Percentiles rank a stretch among this genome's conserved stretches.
phyloP scores from a whole-genome alignment of 2,888 invertebrate genomes.

The Acanthacorydalis orientalis region DNA sequence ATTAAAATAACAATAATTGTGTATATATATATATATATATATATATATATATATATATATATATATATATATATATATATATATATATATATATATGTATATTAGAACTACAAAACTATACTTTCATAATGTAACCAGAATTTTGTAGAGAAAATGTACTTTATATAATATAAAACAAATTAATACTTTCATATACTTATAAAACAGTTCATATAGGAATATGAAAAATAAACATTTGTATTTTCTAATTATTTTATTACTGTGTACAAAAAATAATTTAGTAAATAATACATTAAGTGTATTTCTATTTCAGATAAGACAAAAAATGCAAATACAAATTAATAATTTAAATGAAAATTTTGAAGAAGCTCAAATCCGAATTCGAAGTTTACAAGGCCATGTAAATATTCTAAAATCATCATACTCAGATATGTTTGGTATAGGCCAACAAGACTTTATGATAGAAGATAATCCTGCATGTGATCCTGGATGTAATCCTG shows the following conservation, averaged over 20 bases:
- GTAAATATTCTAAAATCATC: conserved; percentile 39
- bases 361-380: conserved; percentile 45
- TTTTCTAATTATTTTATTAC: not conserved
- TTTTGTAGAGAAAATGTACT: too few species aligned
- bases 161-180: too few species aligned
- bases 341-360: conserved; percentile 48
- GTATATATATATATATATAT: too few species aligned
- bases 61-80: too few species aligned
- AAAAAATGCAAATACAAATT: conserved; percentile 51
- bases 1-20: too few species aligned
- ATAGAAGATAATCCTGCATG: not conserved
- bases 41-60: too few species aligned
- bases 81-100: too few species aligned
- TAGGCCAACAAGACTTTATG: not conserved
- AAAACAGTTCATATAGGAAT: not conserved
- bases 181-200: not conserved
- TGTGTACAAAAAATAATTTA: not conserved
- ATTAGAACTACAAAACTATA: too few species aligned
- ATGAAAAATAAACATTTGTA: not conserved
- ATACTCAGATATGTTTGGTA: conserved; percentile 17
- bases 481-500: too few species aligned
- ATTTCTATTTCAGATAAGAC: conserved; percentile 34
- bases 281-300: not conserved
- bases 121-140: too few species aligned
- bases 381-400: conserved; percentile 44